phyloP scores from a whole-genome alignment of 92 coral and sea anemone species.

The Palythoa heliodiscus region DNA sequence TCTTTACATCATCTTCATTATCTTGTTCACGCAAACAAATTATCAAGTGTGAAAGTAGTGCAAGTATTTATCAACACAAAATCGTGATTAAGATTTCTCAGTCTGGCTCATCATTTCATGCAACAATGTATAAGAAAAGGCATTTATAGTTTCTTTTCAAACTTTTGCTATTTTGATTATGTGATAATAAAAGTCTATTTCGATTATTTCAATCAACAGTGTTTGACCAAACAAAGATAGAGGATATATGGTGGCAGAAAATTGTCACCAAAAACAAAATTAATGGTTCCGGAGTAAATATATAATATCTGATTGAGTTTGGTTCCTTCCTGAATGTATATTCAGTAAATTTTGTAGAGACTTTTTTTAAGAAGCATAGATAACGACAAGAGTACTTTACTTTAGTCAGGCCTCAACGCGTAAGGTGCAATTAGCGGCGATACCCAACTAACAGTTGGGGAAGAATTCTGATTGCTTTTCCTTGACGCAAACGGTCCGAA shows the following conservation, averaged over 20 bases:
- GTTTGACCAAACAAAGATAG: not conserved
- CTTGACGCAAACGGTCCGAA: not conserved
- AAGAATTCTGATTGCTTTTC: not conserved
- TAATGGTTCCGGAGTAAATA: constrained; percentile 42
- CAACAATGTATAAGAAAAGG: not conserved
- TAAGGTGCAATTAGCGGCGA: not conserved
- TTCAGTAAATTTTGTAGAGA: not conserved
- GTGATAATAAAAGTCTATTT: not conserved
- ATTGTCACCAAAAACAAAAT: constrained; percentile 23
- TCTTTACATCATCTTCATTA: constrained; percentile 39
- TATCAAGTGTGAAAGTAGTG: constrained; percentile 44
- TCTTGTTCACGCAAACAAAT: constrained; percentile 67
- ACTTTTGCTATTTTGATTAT: not conserved
- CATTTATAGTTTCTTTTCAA: not conserved
- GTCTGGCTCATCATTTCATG: not conserved
- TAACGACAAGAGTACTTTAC: too few species aligned
- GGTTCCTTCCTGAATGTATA: constrained; percentile 25
- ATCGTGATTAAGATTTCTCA: not conserved
- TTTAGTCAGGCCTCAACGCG: not conserved
- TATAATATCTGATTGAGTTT: constrained; percentile 2
- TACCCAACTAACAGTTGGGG: not conserved
- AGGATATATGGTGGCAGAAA: not conserved
- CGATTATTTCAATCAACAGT: constrained; percentile 15
- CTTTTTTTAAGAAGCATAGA: not conserved
- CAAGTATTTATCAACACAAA: constrained; percentile 20